Evolutionary conservation across 2,113 vertebrate genomes (phyloP), one percentile per base, ranked within the genome.

Genomic region (Collichthys lucidus): DNA sequence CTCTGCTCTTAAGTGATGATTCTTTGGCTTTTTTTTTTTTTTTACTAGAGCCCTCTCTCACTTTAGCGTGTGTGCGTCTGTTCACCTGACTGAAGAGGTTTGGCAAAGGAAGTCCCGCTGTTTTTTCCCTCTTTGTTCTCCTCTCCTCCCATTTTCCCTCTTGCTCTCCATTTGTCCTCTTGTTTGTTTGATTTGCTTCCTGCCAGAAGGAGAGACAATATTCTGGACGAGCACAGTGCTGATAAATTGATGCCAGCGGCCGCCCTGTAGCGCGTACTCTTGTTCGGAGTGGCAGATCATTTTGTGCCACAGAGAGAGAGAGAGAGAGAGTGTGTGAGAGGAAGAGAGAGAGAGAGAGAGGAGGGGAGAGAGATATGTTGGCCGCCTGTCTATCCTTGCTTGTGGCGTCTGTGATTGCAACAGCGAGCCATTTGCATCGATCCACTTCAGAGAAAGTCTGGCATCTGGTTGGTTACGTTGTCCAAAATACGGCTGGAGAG

Each of bases 261-360:
- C 68, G 42, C 83, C 92, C 89, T 79, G 89, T 83, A 72, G 91
- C 16, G 86, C 63, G n/a, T 60, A 73, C 67, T 89, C 83, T 88
- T 87, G 89, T 88, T 91, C 86, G 31, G 87, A 89, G 84, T 89
- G 87, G 93, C 90, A 91, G 90, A 92, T 90, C 90, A 77, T 91
- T 92, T 90, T 93, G 89, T 89, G 87, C 84, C 81, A 82, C 80
- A 42, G 79, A 82, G 86, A 76, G 83, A 68, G 77, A 31, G 67
- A 35, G 78, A 42, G 79, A 82, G 86, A 76, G 83, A 68, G 77
- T 40, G 67, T 44, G 78, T 66, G 22, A 66, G 49, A 22, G 63
- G 12, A 20, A 52, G 70, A 65, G 60, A 68, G 60, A 68, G 74
- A 65, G 31, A 49, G 50, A 57, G 50, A 57, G 35, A 55, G 86